Evolutionary conservation across 2,888 invertebrate species (phyloP).

Genomic region (Keiferia lycopersicella): DNA sequence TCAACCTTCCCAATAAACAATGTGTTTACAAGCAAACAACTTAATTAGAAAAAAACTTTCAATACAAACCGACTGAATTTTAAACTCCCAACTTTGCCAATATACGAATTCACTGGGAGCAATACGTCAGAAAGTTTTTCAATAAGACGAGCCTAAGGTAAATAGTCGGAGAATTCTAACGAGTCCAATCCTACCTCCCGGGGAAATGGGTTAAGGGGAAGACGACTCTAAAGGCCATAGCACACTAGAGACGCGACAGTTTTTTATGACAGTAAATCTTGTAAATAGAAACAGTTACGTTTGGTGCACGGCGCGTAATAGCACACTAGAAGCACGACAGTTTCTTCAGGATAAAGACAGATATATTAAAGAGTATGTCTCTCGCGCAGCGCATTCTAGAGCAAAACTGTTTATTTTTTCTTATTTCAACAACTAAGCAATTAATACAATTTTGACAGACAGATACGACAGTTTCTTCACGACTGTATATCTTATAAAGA

Average conservation of each 20-base stretch:
- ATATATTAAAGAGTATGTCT: no score
- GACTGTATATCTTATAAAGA: no score
- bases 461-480: no score
- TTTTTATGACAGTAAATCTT: no score
- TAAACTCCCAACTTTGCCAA: constrained; percentile 25
- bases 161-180: constrained; percentile 56
- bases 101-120: constrained; percentile 38
- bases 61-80: constrained; percentile 29
- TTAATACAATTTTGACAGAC: no score
- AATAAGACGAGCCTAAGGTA: constrained; percentile 67
- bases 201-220: neutral
- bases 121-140: constrained; percentile 73
- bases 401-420: no score
- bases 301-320: no score
- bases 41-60: constrained; percentile 11
- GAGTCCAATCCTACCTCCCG: constrained; percentile 39
- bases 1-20: constrained; percentile 11
- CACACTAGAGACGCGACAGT: neutral
- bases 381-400: no score
- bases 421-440: no score
- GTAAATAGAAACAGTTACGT: no score
- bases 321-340: no score
- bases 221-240: neutral
- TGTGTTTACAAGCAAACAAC: constrained; percentile 3
- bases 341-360: no score